Percentiles rank a stretch among this genome's conserved stretches.
These are phyloP conservation scores for Holothuria leucospilota DNA, from an alignment of 53 echinoderm and acorn worm species.

Conservation along the genomic window DNA sequence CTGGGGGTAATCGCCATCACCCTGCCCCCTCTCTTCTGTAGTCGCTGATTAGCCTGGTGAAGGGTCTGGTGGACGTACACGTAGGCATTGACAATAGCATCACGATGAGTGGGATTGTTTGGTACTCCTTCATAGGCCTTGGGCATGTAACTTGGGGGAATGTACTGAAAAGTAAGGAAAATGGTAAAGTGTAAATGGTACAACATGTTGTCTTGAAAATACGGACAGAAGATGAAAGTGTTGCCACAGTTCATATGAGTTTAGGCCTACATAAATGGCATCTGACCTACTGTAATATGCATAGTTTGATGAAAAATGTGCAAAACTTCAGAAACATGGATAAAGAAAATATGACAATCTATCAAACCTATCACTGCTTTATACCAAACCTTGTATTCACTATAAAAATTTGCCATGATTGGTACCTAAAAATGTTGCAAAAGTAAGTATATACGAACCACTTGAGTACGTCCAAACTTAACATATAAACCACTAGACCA, in stretches of 20 bases:
- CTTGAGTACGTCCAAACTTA: too few relatives aligned
- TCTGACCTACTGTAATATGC: too few relatives aligned
- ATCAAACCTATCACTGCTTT: too few relatives aligned
- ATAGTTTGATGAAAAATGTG: too few relatives aligned
- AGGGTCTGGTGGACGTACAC: conserved; percentile 96
- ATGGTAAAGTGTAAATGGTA: neutral
- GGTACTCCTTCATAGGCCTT: conserved; percentile 86
- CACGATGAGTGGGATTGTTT: conserved; percentile 85
- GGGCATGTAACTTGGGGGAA: conserved; percentile 81
- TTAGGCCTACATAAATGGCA: too few relatives aligned
- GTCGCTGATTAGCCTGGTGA: conserved; percentile 94
- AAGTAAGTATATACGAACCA: too few relatives aligned
- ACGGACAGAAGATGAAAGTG: neutral
- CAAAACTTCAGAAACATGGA: too few relatives aligned
- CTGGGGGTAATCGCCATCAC: conserved; percentile 99
- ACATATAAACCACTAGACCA: too few relatives aligned
- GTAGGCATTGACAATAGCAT: conserved; percentile 95
- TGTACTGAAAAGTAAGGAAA: conserved; percentile 64
- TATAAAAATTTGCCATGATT: too few relatives aligned
- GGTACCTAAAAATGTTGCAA: too few relatives aligned
- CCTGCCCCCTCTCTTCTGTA: conserved; percentile 95
- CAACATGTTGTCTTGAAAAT: neutral
- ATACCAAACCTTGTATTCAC: too few relatives aligned
- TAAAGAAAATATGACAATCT: too few relatives aligned
- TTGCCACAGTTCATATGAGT: neutral